phyloP scores from a whole-genome alignment of 2,797 vertebrate genomes.

The Crypturellus tataupa region DNA sequence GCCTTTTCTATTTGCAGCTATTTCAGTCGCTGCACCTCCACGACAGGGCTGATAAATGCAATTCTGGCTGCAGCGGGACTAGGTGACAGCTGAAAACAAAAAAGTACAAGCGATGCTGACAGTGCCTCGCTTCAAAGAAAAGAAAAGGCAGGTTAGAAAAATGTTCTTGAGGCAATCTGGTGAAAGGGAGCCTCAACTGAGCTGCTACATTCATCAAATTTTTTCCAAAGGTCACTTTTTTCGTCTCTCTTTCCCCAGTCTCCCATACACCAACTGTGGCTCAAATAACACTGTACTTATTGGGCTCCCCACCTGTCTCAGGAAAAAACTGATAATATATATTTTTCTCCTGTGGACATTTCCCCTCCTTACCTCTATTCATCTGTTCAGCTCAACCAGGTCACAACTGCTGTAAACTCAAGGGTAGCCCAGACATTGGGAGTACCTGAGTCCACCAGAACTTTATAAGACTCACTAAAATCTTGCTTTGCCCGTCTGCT shows the following conservation, averaged over 20 bases:
- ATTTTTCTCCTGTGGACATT: neutral
- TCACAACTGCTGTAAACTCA: neutral
- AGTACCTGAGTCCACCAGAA: neutral
- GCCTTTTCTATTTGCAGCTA: conserved; percentile 26
- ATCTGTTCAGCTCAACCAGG: neutral
- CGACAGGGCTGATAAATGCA: conserved; percentile 48
- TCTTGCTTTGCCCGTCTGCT: neutral
- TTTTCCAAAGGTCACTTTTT: conserved; percentile 32
- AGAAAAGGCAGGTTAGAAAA: conserved; percentile 14
- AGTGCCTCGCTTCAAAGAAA: conserved; percentile 39
- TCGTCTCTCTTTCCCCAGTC: neutral
- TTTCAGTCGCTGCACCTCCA: conserved; percentile 27
- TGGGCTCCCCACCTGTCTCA: neutral
- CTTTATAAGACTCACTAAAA: neutral
- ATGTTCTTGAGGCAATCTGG: neutral
- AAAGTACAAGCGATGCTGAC: conserved; percentile 42
- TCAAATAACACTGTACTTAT: neutral
- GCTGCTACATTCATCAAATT: neutral
- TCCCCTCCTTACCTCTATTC: neutral
- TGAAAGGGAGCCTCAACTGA: neutral
- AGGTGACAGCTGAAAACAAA: conserved; percentile 58
- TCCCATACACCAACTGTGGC: neutral
- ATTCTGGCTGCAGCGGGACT: neutral
- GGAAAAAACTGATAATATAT: neutral
- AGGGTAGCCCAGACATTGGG: accelerated